Base-by-base conservation (phyloP, 2,888 invertebrate genomes). In the Caenorhabditis macrosperma region DNA sequence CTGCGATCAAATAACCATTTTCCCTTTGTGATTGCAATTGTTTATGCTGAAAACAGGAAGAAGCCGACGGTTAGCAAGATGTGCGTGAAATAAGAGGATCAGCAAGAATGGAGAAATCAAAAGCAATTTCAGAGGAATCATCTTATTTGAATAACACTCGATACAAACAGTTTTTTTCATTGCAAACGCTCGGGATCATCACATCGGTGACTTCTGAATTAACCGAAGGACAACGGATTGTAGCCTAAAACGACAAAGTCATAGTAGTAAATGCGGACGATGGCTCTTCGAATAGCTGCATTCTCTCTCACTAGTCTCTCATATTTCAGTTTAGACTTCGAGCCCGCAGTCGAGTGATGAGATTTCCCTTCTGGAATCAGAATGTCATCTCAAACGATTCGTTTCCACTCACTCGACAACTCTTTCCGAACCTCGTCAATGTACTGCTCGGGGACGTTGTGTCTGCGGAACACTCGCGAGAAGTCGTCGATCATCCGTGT, bases 181-280 rank as follows among this genome's bases (percentile, higher is more conserved):
- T n/a, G n/a, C n/a, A n/a, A n/a, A n/a, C n/a, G n/a, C n/a, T n/a
- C n/a, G n/a, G n/a, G n/a, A n/a, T n/a, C n/a, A n/a, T n/a, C n/a
- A n/a, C n/a, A n/a, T n/a, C n/a, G n/a, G n/a, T n/a, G n/a, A n/a
- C n/a, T n/a, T n/a, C n/a, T 3, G 4, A 46, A 46, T 4, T 20
- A 33, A 33, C n/a, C 15, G 30, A 12, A 38, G 7, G 24, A 50
- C 7, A 22, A 9, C 35, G 22, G 4, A 22, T 61, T 30, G 52
- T 66, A 66, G 2, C 54, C 54, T 17, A 44, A 26, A 44, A 46
- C n/a, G 1, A 50, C 20, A 38, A 46, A 67, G 38, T 67, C 66
- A 28, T 67, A 28, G 20, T 44, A 67, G 30, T 67, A 55, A 22
- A 67, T 30, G 12, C 66, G 22, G 1, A 55, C 4, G 1, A 67